phyloP scores from a whole-genome alignment of 2,888 invertebrate species.

The Ophion slaviceki region DNA sequence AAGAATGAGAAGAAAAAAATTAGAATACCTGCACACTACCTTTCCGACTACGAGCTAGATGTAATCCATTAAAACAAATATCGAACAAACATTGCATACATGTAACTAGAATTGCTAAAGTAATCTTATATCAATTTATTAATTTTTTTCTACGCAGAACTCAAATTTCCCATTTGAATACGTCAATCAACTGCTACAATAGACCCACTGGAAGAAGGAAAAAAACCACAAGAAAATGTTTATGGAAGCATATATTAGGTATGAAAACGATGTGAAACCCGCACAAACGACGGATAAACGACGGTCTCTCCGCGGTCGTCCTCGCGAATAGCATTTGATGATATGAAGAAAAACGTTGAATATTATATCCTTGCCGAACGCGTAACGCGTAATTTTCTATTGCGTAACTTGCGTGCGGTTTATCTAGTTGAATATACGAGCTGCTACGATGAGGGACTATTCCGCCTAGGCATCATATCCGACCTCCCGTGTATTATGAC shows the following conservation, averaged over 20 bases:
- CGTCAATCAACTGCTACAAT: neutral
- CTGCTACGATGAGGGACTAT: neutral
- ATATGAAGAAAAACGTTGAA: conserved; percentile 55
- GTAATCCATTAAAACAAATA: too few species aligned
- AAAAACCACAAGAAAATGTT: neutral
- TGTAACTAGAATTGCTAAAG: too few species aligned
- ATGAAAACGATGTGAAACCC: conserved; percentile 17
- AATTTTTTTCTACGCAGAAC: too few species aligned
- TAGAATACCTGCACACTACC: too few species aligned
- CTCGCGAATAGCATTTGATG: conserved; percentile 28
- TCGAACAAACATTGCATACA: too few species aligned
- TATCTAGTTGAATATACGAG: conserved; percentile 40
- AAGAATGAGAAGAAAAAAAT: too few species aligned
- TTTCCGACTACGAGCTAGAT: too few species aligned
- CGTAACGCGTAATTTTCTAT: conserved; percentile 63
- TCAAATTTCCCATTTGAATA: neutral
- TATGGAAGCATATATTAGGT: conserved; percentile 11
- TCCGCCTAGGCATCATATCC: conserved; percentile 1
- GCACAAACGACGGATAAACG: conserved; percentile 15
- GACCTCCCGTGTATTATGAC: neutral
- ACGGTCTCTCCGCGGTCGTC: neutral
- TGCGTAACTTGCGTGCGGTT: conserved; percentile 58
- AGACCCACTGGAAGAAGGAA: neutral
- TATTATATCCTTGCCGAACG: conserved; percentile 46
- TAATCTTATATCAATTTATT: too few species aligned